Evolutionary conservation across 2,113 vertebrate species (phyloP).

Genomic region (Pygoscelis adeliae): DNA sequence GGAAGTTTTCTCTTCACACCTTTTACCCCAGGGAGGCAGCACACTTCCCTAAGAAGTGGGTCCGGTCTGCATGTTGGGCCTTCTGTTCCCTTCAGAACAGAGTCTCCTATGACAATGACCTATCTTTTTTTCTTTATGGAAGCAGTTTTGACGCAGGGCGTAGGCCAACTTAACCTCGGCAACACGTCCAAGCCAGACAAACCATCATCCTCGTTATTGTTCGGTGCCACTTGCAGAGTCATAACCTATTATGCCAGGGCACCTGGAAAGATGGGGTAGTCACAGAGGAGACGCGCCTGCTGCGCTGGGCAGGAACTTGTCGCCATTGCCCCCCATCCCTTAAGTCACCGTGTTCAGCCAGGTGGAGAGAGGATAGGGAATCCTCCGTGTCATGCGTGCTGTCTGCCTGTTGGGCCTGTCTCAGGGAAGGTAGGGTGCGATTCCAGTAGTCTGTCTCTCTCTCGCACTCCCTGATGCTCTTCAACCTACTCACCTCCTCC

Average conservation of each 20-base stretch:
- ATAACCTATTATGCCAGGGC: neutral
- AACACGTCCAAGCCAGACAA: neutral
- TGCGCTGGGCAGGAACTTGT: neutral
- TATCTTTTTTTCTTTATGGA: neutral
- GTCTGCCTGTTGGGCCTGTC: neutral
- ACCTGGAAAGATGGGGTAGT: neutral
- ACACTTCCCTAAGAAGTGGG: too few relatives aligned
- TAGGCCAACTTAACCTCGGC: neutral
- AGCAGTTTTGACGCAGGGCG: neutral
- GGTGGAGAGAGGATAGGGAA: neutral
- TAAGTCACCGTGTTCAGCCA: neutral
- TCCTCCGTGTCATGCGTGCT: neutral
- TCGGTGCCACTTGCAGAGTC: neutral
- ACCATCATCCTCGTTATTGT: neutral
- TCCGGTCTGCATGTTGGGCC: too few relatives aligned
- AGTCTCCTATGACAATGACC: too few relatives aligned
- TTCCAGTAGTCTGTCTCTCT: neutral
- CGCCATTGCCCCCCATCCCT: neutral
- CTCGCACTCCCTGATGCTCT: neutral
- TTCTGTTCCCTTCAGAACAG: too few relatives aligned
- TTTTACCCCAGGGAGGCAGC: too few relatives aligned
- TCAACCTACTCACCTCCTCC: neutral
- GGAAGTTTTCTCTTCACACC: too few relatives aligned
- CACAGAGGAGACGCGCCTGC: neutral
- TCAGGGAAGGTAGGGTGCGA: neutral